These are phyloP conservation scores for Ommatoiulus sabulosus DNA, from an alignment of 2,888 invertebrate genomes.

Conservation along the genomic window DNA sequence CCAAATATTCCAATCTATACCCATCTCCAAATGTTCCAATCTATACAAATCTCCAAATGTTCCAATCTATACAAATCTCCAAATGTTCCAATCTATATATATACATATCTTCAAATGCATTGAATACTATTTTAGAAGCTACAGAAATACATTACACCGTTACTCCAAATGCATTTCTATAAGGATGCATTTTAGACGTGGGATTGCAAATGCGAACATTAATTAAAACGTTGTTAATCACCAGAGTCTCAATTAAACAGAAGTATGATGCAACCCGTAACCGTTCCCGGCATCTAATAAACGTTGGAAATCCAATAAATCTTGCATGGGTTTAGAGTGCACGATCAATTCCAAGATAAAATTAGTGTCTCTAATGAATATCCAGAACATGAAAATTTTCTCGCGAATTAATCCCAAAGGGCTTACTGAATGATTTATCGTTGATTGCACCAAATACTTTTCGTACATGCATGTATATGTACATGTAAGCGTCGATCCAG, in stretches of 20 bases:
- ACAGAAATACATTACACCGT: too few species aligned
- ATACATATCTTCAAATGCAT: too few species aligned
- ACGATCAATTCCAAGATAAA: neutral
- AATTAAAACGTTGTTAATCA: neutral
- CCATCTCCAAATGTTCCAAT: too few species aligned
- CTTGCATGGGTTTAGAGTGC: neutral
- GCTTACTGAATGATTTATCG: conserved; percentile 7
- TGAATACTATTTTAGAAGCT: too few species aligned
- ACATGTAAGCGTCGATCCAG: neutral
- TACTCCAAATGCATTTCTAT: too few species aligned
- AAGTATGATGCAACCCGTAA: neutral
- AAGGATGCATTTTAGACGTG: too few species aligned
- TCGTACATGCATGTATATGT: neutral
- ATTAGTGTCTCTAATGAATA: neutral
- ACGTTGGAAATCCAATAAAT: neutral
- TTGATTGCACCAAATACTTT: neutral
- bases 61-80: too few species aligned
- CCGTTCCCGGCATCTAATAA: neutral
- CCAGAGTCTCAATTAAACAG: neutral
- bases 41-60: too few species aligned
- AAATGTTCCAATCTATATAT: too few species aligned
- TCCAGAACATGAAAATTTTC: neutral
- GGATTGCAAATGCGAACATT: too few species aligned
- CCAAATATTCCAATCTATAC: too few species aligned
- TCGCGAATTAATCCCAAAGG: neutral